phyloP scores from a whole-genome alignment of 1,140 invertebrate genomes.

The Anagrus nilaparvatae region DNA sequence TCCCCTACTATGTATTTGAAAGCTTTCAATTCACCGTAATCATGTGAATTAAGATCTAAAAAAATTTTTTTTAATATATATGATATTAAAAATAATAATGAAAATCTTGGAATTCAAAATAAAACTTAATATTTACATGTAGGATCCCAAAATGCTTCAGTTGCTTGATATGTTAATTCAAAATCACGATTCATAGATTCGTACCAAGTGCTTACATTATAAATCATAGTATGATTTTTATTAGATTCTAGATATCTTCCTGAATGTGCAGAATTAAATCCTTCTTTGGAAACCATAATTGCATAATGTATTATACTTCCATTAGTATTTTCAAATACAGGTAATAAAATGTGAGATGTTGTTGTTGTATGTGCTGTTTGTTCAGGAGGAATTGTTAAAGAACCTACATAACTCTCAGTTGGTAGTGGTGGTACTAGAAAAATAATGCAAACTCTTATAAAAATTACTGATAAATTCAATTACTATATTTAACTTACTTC shows the following conservation, averaged over 20 bases:
- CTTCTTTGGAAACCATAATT: constrained; percentile 26
- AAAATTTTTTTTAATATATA: too few species aligned
- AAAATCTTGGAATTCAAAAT: too few species aligned
- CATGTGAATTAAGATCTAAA: too few species aligned
- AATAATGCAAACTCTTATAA: neutral
- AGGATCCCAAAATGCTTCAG: constrained; percentile 21
- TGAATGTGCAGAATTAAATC: constrained; percentile 16
- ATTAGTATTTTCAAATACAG: constrained; percentile 25
- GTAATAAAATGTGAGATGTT: constrained; percentile 27
- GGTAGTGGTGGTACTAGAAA: constrained; percentile 29
- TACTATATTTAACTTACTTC: constrained; percentile 23
- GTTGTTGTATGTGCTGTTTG: constrained; percentile 27
- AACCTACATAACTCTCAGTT: constrained; percentile 21
- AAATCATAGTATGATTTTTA: constrained; percentile 21
- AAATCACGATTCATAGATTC: constrained; percentile 28
- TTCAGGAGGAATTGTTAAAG: constrained; percentile 29
- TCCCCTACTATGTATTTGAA: constrained; percentile 31
- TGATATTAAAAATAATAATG: too few species aligned
- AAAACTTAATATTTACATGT: constrained; percentile 25
- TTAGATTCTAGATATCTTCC: constrained; percentile 18
- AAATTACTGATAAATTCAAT: neutral
- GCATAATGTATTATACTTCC: constrained; percentile 31
- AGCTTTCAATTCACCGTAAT: constrained; percentile 30
- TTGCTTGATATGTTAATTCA: constrained; percentile 31
- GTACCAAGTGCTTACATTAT: constrained; percentile 26